Conservation (phyloP, 2,888 invertebrate species). For the Mythimna impura region DNA sequence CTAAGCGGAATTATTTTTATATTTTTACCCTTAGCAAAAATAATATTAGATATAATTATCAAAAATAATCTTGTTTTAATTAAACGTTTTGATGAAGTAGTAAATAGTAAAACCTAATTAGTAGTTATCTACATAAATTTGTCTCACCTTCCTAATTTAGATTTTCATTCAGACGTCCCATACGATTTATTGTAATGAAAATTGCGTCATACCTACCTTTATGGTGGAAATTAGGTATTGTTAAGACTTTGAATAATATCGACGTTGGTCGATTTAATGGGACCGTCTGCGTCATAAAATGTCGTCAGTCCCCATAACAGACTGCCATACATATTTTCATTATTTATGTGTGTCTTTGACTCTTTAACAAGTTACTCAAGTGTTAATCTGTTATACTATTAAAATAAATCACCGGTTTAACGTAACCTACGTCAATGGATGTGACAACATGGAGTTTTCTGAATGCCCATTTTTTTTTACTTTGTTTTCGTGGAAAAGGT, state of each 20-base stretch:
- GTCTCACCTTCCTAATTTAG: not conserved
- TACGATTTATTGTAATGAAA: conserved; percentile 18
- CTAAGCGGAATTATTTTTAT: too few species aligned
- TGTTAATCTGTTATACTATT: conserved; percentile 19
- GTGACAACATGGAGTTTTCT: conserved; percentile 29
- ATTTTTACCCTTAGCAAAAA: too few species aligned
- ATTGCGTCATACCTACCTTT: conserved; percentile 20
- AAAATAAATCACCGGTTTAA: conserved; percentile 27
- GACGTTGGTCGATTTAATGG: conserved; percentile 30
- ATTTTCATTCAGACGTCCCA: conserved; percentile 15
- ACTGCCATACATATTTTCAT: not conserved
- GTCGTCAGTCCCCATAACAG: conserved; percentile 42
- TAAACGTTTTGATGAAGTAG: too few species aligned
- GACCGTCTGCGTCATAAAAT: conserved; percentile 40
- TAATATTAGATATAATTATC: too few species aligned
- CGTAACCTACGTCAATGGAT: conserved; percentile 32
- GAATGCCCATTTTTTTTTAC: conserved; percentile 21
- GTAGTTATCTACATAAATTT: not conserved
- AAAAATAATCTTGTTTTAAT: not conserved
- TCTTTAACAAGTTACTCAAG: conserved; percentile 33
- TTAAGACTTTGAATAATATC: conserved; percentile 28
- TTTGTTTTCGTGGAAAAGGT: conserved; percentile 21
- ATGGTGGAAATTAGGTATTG: conserved; percentile 43
- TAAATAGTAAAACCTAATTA: not conserved
- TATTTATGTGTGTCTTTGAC: not conserved